Evolutionary conservation across 2,113 vertebrate genomes (phyloP).

Genomic region (Archocentrus centrarchus): DNA sequence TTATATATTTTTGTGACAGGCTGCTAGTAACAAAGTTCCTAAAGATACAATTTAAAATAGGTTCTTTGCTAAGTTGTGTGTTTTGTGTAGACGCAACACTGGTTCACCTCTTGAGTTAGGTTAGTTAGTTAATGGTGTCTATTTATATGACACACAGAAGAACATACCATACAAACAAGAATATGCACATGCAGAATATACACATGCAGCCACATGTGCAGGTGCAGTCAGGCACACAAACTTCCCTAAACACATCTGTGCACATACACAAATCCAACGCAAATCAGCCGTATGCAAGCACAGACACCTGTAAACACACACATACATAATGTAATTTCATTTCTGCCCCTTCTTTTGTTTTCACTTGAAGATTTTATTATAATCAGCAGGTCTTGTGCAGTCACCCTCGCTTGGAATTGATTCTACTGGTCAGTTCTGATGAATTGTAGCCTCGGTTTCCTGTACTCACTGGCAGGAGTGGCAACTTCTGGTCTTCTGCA

Average conservation of each 20-base stretch:
- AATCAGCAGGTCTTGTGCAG: background rate
- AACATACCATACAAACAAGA: slow-evolving; percentile 26
- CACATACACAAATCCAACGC: background rate
- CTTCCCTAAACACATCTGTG: background rate
- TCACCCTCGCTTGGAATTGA: background rate
- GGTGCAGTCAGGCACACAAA: slow-evolving; percentile 30
- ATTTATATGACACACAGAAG: background rate
- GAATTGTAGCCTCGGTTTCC: background rate
- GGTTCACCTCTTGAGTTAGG: too few species aligned
- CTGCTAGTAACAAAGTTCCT: background rate
- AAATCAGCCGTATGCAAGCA: background rate
- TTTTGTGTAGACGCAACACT: too few species aligned
- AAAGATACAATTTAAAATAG: background rate
- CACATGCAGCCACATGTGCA: slow-evolving; percentile 27
- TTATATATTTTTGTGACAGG: background rate
- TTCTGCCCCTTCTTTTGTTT: background rate
- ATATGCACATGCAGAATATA: background rate
- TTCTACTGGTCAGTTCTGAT: background rate
- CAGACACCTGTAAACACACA: slow-evolving; percentile 1
- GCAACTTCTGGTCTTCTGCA: background rate
- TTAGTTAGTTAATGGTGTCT: background rate
- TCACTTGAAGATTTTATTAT: background rate
- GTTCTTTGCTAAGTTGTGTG: background rate
- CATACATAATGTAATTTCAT: background rate
- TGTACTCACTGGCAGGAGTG: background rate